Base-by-base conservation (phyloP, 37 sponge, comb jelly and placozoan genomes). In the Aplysina aerophoba region DNA sequence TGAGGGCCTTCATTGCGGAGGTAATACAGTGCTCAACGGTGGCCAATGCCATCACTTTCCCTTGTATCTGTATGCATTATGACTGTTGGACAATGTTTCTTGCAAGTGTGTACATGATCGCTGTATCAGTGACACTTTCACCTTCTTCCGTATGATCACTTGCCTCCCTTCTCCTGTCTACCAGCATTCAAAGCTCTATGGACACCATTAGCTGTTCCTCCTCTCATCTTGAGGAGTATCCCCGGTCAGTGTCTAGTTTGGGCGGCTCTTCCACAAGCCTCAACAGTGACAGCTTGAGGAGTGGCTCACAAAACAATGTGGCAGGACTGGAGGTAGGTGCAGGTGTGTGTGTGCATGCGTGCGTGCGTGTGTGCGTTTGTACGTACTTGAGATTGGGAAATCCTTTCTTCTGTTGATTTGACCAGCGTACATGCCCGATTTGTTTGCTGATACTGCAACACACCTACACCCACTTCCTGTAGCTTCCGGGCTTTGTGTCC, bases 311-410 rank as follows among this genome's bases (percentile, higher is more conserved):
- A 24, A 68, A 74, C 31, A 81, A 31, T 31, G 37, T 60, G 0
- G 36, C 38, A 50, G 28, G 19, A 27, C 24, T 75, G 78, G n/a
- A n/a, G n/a, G n/a, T 35, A 20, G 55, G 57, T 15, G 56, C 15
- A 15, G 30, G 27, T 57, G 85, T 84, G 85, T 84, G 85, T 84
- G 71, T 67, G 71, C 57, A 34, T 59, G 67, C 59, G 58, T 83
- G 84, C 36, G 59, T 85, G 75, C 41, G 61, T 57, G 73, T 84
- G 73, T 71, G 85, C 80, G 61, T 28, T 39, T 55, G 77, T 85
- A 57, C 33, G 73, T 24, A 61, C 31, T 20, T 15, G 37, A 11
- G 37, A 64, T 25, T 64, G 37, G n/a, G n/a, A n/a, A 28, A 27
- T 38, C 75, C 12, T 79, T 6, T 55, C 8, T 4, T 24, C 31